Conservation (phyloP, 2,797 vertebrate species). For the Chelon auratus region DNA sequence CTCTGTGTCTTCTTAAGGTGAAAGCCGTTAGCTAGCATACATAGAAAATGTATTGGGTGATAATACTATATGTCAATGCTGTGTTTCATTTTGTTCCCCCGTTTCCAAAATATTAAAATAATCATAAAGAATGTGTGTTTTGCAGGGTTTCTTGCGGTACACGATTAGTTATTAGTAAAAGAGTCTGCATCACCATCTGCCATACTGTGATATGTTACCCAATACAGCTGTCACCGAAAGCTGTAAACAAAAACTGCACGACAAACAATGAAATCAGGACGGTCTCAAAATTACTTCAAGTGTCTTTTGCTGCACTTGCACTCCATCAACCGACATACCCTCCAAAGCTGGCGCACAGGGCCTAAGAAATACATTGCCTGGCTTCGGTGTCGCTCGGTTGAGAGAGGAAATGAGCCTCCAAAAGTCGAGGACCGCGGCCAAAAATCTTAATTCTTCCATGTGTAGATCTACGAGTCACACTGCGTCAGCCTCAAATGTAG, state of each 20-base stretch:
- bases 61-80: background rate
- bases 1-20: background rate
- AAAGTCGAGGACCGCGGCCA: constrained; percentile 16
- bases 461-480: constrained; percentile 40
- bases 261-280: constrained; percentile 42
- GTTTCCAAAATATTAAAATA: background rate
- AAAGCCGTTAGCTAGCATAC: background rate
- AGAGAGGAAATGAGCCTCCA: constrained; percentile 9
- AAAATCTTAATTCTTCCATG: constrained; percentile 19
- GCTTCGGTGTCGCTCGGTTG: constrained; percentile 6
- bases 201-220: constrained; percentile 54
- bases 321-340: constrained; percentile 9
- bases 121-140: constrained; percentile 1
- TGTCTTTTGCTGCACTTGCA: constrained; percentile 15
- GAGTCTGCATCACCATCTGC: constrained; percentile 59
- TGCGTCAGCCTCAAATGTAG: constrained; percentile 47
- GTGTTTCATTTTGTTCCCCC: background rate
- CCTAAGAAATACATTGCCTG: constrained; percentile 10
- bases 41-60: background rate
- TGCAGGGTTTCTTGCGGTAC: constrained; percentile 16
- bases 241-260: constrained; percentile 47
- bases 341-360: background rate
- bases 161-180: constrained; percentile 52
- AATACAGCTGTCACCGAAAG: constrained; percentile 38
- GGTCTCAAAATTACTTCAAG: constrained; percentile 13